These are phyloP conservation scores for Andrena bucephala DNA, from an alignment of 2,888 invertebrate genomes.

Conservation along the genomic window DNA sequence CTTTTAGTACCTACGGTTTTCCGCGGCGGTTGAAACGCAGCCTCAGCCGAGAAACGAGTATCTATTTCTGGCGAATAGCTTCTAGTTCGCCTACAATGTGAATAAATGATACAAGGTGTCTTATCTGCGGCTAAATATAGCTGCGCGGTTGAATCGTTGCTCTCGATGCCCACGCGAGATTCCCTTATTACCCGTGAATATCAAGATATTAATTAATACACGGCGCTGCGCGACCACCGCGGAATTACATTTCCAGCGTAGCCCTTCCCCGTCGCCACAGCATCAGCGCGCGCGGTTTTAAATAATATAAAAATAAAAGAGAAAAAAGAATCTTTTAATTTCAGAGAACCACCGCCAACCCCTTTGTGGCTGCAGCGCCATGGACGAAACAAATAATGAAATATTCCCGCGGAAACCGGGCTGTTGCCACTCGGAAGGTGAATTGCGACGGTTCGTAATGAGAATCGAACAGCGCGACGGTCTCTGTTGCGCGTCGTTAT, in stretches of 20 bases:
- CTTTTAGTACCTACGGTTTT: not conserved
- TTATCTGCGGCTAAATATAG: not conserved
- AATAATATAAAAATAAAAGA: not conserved
- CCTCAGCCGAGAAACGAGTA: no score
- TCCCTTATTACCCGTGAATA: not conserved
- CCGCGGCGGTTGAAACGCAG: not conserved
- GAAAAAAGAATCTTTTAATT: not conserved
- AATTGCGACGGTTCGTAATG: not conserved
- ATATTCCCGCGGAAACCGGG: not conserved
- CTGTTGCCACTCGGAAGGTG: not conserved
- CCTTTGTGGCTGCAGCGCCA: not conserved
- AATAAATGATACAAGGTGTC: not conserved
- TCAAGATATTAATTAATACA: not conserved
- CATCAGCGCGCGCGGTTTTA: not conserved
- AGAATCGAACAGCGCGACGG: not conserved
- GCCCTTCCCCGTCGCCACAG: not conserved
- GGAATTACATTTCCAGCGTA: conserved; percentile 2
- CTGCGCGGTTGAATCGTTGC: not conserved
- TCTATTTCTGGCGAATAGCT: not conserved
- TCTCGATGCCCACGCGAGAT: not conserved
- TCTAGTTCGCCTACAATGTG: not conserved
- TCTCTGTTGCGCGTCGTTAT: not conserved
- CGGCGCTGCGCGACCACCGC: not conserved
- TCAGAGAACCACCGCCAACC: not conserved
- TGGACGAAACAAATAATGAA: not conserved